Base-by-base conservation (phyloP, 2,113 vertebrate genomes). In the Python bivittatus region DNA sequence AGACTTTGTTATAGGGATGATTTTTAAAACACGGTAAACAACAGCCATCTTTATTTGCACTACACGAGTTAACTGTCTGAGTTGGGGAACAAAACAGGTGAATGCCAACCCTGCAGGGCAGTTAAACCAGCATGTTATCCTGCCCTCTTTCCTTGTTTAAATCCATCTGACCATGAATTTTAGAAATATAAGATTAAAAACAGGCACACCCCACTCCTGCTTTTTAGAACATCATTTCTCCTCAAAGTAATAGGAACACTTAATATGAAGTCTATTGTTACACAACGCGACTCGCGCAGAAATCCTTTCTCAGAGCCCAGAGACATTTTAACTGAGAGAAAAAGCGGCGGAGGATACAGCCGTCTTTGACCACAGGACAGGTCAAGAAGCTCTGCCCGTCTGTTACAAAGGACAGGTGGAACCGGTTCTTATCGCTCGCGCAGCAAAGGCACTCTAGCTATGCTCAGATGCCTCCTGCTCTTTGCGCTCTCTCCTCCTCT, bases 1-100 rank as follows among this genome's bases (percentile, higher is more conserved):
- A 83, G 64, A 83, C 86, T 48, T 38, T 9, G 64, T 61, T 33
- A 83, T 52, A 42, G 60, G 87, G 23, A 44, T 72, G 61, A 54
- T 52, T 64, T 83, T 64, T 38, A 64, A 60, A n/a, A 83, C 58
- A 92, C 29, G 52, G 91, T 92, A 88, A 92, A 92, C 91, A 92
- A 92, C 91, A 92, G 72, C 91, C 91, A 92, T 92, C 87, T 92
- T 92, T 92, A 92, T 92, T 92, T 89, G 84, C 72, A 53, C 64
- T 42, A 23, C 54, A 88, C 60, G 89, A 88, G 44, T 42, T 88
- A 91, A 58, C 54, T 68, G 52, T 52, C 42, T 88, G 87, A 92
- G 72, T 52, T 25, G 85, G 68, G 89, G 64, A 54, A 64, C 38
- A 64, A 64, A 89, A 89, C 52, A 54, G 42, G 27, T 11, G 2